phyloP scores from a whole-genome alignment of 1,140 invertebrate species.

The Linepithema humile region DNA sequence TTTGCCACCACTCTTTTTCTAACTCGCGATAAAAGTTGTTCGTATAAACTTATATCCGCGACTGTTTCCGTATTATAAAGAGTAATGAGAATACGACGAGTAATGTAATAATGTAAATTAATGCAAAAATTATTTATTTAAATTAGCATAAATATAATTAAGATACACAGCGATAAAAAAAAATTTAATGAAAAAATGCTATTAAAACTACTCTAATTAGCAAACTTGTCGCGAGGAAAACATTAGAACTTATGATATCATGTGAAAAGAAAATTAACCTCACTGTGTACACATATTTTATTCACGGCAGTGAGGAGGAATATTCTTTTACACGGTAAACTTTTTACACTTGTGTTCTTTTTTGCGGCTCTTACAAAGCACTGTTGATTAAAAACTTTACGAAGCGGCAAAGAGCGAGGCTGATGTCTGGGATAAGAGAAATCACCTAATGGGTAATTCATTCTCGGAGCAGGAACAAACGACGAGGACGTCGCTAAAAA shows the following conservation, averaged over 20 bases:
- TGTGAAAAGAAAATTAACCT: not conserved
- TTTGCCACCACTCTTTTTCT: not conserved
- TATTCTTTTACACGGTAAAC: not conserved
- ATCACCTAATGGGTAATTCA: constrained; percentile 54
- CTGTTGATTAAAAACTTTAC: constrained; percentile 38
- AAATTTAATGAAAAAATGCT: too few species aligned
- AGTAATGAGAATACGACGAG: not conserved
- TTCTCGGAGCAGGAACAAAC: constrained; percentile 32
- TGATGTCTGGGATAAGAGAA: not conserved
- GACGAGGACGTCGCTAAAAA: constrained; percentile 31
- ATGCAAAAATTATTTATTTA: not conserved
- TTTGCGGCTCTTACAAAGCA: not conserved
- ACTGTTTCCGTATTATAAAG: not conserved
- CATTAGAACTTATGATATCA: not conserved
- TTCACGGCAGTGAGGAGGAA: not conserved
- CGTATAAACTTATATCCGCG: not conserved
- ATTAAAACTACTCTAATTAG: too few species aligned
- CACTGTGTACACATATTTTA: not conserved
- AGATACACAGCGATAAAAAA: not conserved
- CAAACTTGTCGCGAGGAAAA: not conserved
- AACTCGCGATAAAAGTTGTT: not conserved
- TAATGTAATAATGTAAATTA: too few species aligned
- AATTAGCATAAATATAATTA: not conserved
- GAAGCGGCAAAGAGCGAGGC: not conserved
- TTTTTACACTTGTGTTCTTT: constrained; percentile 9